A percentile compares a stretch with the other conserved stretches of the same genome.
phyloP scores from a whole-genome alignment of 1,140 invertebrate genomes.

The Phymorhynchus buccinoides region DNA sequence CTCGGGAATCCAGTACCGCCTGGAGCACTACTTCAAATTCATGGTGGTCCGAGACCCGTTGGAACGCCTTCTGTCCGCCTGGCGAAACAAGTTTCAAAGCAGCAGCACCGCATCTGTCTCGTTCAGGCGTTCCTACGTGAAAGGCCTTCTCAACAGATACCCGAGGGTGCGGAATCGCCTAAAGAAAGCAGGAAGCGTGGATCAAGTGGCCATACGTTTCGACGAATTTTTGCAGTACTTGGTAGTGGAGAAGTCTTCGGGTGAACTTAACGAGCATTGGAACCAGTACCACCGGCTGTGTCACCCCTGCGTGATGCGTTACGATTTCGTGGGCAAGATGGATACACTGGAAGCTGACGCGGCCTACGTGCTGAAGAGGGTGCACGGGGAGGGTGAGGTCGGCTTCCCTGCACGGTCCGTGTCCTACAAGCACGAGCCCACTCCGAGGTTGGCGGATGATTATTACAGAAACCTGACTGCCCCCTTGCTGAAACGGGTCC shows the following conservation, averaged over 20 bases:
- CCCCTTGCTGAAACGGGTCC: too few relatives aligned
- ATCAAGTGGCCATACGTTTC: not conserved
- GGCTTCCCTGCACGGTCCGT: conserved; percentile 12
- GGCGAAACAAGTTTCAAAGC: conserved; percentile 88
- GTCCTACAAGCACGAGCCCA: conserved; percentile 23
- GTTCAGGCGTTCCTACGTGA: conserved; percentile 70
- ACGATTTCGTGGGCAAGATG: conserved; percentile 43
- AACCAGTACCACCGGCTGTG: conserved; percentile 36
- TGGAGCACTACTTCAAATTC: conserved; percentile 85
- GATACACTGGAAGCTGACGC: conserved; percentile 32
- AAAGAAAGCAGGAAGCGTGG: conserved; percentile 74
- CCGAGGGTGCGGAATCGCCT: conserved; percentile 84
- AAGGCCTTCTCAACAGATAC: too few relatives aligned
- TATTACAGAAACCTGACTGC: conserved; percentile 2
- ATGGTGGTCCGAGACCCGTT: conserved; percentile 92
- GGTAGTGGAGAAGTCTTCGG: not conserved
- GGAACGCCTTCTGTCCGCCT: conserved; percentile 91
- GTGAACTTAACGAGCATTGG: conserved; percentile 43
- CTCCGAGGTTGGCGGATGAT: not conserved
- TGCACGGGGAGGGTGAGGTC: conserved; percentile 12
- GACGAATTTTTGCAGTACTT: conserved; percentile 38
- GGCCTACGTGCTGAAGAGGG: conserved; percentile 10
- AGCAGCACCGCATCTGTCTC: conserved; percentile 80
- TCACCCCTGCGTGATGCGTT: conserved; percentile 35
- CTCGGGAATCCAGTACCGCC: conserved; percentile 77